Conservation (phyloP, 2,113 vertebrate species). For the Phodopus roborovskii region DNA sequence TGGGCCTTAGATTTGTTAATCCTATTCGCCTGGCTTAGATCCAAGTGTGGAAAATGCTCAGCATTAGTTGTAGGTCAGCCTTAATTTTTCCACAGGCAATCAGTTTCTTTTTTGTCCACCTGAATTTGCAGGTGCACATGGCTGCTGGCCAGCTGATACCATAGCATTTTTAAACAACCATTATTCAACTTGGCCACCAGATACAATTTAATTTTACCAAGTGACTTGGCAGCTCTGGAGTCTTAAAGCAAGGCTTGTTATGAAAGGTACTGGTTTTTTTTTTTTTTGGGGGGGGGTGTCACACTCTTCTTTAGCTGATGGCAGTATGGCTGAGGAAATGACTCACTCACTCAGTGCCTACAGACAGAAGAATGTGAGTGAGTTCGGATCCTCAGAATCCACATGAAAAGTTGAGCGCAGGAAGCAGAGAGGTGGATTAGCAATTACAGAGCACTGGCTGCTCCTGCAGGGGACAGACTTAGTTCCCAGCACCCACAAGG, state of each 20-base stretch:
- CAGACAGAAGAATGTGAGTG: background rate
- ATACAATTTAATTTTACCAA: conserved; percentile 40
- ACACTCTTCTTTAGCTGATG: background rate
- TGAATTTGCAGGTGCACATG: conserved; percentile 46
- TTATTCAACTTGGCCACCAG: conserved; percentile 36
- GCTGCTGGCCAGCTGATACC: background rate
- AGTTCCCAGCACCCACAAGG: background rate
- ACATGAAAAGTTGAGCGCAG: background rate
- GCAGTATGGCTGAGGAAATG: background rate
- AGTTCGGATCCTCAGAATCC: background rate
- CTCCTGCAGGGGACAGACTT: background rate
- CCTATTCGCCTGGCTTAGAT: conserved; percentile 17
- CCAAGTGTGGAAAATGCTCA: conserved; percentile 46
- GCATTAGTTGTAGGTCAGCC: conserved; percentile 39
- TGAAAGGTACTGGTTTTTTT: conserved; percentile 7
- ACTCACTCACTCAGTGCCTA: background rate
- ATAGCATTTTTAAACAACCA: conserved; percentile 29
- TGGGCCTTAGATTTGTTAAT: conserved; percentile 8
- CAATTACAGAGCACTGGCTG: background rate
- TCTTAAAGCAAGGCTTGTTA: conserved; percentile 24
- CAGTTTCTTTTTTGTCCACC: background rate
- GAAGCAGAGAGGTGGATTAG: background rate
- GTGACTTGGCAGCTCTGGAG: conserved; percentile 59
- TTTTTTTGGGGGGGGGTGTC: too few species aligned
- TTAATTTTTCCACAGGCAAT: conserved; percentile 39